phyloP scores from a whole-genome alignment of 2,888 invertebrate genomes.

The Cosmopolites sordidus region DNA sequence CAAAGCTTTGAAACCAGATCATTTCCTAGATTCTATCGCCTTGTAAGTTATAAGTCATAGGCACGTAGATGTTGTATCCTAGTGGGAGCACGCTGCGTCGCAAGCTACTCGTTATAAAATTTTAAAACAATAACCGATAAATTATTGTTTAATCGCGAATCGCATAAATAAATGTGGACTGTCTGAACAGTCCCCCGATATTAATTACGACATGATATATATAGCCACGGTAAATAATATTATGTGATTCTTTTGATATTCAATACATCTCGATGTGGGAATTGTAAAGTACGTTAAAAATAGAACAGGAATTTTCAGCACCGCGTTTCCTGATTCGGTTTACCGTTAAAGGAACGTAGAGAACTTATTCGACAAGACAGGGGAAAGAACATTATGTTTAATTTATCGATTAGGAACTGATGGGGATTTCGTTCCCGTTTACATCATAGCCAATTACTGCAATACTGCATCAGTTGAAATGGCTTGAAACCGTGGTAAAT shows the following conservation, averaged over 20 bases:
- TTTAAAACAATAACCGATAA: conserved; percentile 17
- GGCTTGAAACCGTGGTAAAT: no score
- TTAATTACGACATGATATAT: conserved; percentile 13
- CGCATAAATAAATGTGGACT: conserved; percentile 13
- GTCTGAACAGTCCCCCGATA: conserved; percentile 10
- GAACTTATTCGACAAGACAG: no score
- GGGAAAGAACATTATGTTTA: no score
- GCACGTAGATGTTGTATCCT: conserved; percentile 1
- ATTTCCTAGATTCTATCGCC: conserved; percentile 16
- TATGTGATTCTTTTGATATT: background rate
- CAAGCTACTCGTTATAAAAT: conserved; percentile 11
- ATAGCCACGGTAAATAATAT: conserved; percentile 6
- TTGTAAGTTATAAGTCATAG: conserved; percentile 16
- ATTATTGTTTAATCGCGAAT: conserved; percentile 14
- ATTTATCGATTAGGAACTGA: no score
- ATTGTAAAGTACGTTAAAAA: no score
- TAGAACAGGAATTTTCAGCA: no score
- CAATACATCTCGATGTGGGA: no score
- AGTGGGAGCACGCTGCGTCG: conserved; percentile 6
- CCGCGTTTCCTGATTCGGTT: no score
- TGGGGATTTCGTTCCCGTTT: no score
- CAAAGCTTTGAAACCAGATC: conserved; percentile 7
- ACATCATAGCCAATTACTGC: no score
- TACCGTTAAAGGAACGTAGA: no score
- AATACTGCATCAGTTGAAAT: no score